Base-by-base conservation (phyloP, 2,888 invertebrate genomes). In the Drosophila helvetica region DNA sequence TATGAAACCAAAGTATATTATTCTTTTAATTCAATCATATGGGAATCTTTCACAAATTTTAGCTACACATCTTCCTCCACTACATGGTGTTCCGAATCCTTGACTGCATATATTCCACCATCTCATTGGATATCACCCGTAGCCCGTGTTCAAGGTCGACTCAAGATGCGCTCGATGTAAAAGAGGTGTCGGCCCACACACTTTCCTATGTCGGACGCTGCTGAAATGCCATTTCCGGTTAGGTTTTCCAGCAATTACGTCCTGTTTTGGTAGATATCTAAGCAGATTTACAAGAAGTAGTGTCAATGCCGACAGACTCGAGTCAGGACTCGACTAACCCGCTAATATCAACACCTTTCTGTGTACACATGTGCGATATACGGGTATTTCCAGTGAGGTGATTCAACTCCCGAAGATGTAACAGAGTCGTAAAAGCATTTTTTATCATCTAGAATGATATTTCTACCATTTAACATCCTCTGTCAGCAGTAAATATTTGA, bases 1-100 rank as follows among this genome's bases (percentile, higher is more conserved):
- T 64, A 74, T 55, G 17, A 70, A 19, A 53, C 2, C 0, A n/a
- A 25, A 10, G 7, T 3, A 47, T 10, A 3, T 38, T 5, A 22
- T 22, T 3, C 15, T 47, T 65, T 64, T 12, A 25, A 50, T n/a
- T 22, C 15, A 2, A 9, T 27, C 27, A 18, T 2, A 10, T 6
- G 38, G 57, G 5, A 1, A 25, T 3, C 6, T n/a, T 30, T 22
- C n/a, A n/a, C 43, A 45, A 30, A 19, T 9, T 33, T 38, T 38
- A 0, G 38, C 15, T 7, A n/a, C n/a, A n/a, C 12, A 33, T 33
- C 12, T 33, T 33, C 5, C 12, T 33, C 33, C 30, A 10, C 9
- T 3, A 30, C 33, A 15, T 33, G 33, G 33, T 33, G 15, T 33
- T 33, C 30, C 33, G 33, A 33, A 33, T 3, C 3, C 4, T 33